These are phyloP conservation scores for Mastigias papua DNA, from an alignment of 30 jellyfish, hydroid and myxozoan species.

Conservation along the genomic window DNA sequence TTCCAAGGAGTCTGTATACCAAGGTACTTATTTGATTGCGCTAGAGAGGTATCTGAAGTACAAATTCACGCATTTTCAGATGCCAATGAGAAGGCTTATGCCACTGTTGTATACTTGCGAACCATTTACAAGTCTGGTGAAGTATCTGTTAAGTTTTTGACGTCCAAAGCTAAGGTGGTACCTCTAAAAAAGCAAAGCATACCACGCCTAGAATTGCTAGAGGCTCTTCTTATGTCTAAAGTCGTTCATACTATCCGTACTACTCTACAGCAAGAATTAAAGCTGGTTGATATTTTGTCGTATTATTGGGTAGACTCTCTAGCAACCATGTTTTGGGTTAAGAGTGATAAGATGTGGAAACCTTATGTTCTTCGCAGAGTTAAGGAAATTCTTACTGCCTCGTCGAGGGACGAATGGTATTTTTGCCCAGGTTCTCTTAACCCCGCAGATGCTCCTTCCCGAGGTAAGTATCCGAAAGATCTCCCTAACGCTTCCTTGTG, in stretches of 20 bases:
- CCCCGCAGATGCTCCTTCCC: constrained; percentile 36
- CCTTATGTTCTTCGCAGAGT: constrained; percentile 25
- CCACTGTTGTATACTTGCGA: constrained; percentile 21
- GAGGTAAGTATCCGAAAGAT: no score
- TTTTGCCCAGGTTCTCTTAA: constrained; percentile 42
- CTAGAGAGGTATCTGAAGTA: not conserved
- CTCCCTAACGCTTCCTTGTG: no score
- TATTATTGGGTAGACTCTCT: constrained; percentile 52
- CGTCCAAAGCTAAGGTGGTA: constrained; percentile 37
- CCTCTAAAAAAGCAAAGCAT: constrained; percentile 20
- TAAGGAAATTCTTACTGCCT: not conserved
- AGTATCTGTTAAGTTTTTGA: constrained; percentile 20
- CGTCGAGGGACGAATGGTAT: constrained; percentile 25
- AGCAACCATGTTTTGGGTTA: constrained; percentile 38
- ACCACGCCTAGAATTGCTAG: constrained; percentile 37
- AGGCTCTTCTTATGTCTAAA: constrained; percentile 17
- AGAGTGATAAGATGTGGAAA: constrained; percentile 26
- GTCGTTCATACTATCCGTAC: no score
- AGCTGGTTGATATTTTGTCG: no score
- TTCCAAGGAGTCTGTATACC: not conserved
- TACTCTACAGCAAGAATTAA: no score
- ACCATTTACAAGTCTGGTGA: constrained; percentile 30
- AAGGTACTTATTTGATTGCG: constrained; percentile 10
- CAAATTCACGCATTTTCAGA: constrained; percentile 41
- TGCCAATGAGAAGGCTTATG: constrained; percentile 57